Base-by-base conservation (phyloP, 2,113 vertebrate species). In the Sylvietta virens region DNA sequence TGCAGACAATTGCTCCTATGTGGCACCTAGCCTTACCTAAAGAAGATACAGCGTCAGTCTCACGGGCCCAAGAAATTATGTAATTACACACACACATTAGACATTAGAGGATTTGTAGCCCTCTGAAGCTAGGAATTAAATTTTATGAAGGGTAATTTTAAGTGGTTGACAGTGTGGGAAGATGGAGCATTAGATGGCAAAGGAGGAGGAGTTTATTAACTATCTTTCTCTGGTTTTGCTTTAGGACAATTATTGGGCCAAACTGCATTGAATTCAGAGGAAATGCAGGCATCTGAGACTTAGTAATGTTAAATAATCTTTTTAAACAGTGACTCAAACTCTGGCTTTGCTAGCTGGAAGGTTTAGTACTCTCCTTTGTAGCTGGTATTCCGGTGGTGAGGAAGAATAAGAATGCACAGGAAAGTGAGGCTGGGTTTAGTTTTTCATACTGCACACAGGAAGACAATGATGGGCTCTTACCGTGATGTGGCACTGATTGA, bases 111-210 rank as follows among this genome's bases (percentile, higher is more conserved):
- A 77, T 90, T 86, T 85, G 37, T 85, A 92, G 71, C 44, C 58
- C n/a, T 95, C 90, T 80, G 61, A 95, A 95, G 67, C 37, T 92
- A 65, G 83, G 61, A 91, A 81, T 92, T 90, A 71, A 48, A 67
- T 90, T 96, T 91, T 92, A 61, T 86, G 64, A 86, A 44, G 65
- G 50, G 48, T 67, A 74, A 61, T 94, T 94, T 89, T 86, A 78
- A 72, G 80, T 94, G 79, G 81, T 62, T 83, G 79, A 51, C 71
- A 58, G 35, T 19, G 33, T 73, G 44, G 64, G 61, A 91, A n/a
- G 50, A 83, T 58, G 71, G 74, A 65, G 27, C 31, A 11, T 85
- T 77, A 66, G 58, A 65, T 73, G 78, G 58, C 54, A 70, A 86
- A 91, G 54, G 40, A 90, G 45, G 39, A 37, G 20, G 27, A 13